phyloP scores from a whole-genome alignment of 2,888 invertebrate species.

The Hemicrepidius hirtus region DNA sequence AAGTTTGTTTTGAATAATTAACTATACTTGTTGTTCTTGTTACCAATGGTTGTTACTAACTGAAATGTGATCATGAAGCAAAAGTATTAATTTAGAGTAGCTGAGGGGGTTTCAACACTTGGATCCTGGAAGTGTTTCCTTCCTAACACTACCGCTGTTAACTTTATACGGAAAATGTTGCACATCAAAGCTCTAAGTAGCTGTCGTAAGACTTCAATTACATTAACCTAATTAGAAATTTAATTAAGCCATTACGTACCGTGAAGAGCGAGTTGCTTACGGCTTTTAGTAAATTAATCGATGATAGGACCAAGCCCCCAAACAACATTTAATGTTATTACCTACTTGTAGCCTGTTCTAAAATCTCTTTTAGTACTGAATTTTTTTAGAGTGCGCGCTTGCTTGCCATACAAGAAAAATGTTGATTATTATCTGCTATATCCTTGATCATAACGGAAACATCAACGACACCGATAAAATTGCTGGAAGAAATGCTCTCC shows the following conservation, averaged over 20 bases:
- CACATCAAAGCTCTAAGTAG: constrained; percentile 32
- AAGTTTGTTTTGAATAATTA: too few species aligned
- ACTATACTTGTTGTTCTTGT: too few species aligned
- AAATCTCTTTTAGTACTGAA: neutral
- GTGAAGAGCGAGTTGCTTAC: constrained; percentile 5
- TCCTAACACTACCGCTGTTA: too few species aligned
- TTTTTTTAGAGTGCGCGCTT: constrained; percentile 58
- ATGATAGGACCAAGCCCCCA: neutral
- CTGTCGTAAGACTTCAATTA: constrained; percentile 41
- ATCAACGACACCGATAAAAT: constrained; percentile 70
- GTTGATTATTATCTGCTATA: constrained; percentile 68
- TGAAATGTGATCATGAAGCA: too few species aligned
- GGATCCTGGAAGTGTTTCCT: too few species aligned
- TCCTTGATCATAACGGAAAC: constrained; percentile 69
- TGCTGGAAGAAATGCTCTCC: constrained; percentile 73
- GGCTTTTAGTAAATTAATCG: constrained; percentile 35
- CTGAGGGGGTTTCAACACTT: too few species aligned
- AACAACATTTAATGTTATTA: constrained; percentile 6
- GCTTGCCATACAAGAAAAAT: constrained; percentile 68
- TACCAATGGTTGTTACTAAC: too few species aligned
- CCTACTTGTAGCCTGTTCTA: neutral
- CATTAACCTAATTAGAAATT: constrained; percentile 41
- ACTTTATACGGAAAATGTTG: constrained; percentile 7
- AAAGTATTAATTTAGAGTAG: too few species aligned
- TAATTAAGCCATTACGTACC: constrained; percentile 26